Conservation (phyloP, 2,888 invertebrate genomes). For the Cyrtodaria siliqua region DNA sequence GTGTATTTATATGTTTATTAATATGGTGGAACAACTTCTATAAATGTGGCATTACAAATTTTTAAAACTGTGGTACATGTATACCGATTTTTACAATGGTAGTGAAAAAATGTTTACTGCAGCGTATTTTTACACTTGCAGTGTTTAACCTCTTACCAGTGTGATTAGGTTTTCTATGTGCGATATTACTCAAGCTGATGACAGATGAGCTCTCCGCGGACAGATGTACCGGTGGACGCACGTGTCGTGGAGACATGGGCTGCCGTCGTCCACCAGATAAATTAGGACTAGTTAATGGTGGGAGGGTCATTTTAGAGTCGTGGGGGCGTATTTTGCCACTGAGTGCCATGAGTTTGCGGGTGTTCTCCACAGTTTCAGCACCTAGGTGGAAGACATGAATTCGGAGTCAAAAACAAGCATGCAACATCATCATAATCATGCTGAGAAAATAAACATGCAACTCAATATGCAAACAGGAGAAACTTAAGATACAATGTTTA, state of each 20-base stretch:
- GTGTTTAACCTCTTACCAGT: slow-evolving; percentile 84
- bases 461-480: too few species aligned
- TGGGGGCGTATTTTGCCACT: slow-evolving; percentile 87
- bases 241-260: slow-evolving; percentile 92
- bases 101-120: too few species aligned
- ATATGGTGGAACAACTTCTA: too few species aligned
- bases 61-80: too few species aligned
- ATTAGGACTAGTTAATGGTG: slow-evolving; percentile 77
- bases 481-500: too few species aligned
- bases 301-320: slow-evolving; percentile 81
- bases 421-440: slow-evolving; percentile 15
- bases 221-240: slow-evolving; percentile 90
- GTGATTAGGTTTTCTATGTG: slow-evolving; percentile 91
- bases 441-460: background rate
- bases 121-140: too few species aligned
- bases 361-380: slow-evolving; percentile 98
- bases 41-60: too few species aligned
- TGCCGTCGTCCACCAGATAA: slow-evolving; percentile 91
- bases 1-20: too few species aligned
- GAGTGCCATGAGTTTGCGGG: slow-evolving; percentile 96
- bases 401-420: slow-evolving; percentile 10
- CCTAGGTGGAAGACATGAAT: slow-evolving; percentile 86
- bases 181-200: slow-evolving; percentile 95
- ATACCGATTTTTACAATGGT: too few species aligned
- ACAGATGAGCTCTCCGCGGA: slow-evolving; percentile 98